Base-by-base conservation (phyloP, 2,797 vertebrate species). In the Catostomus latipinnis region DNA sequence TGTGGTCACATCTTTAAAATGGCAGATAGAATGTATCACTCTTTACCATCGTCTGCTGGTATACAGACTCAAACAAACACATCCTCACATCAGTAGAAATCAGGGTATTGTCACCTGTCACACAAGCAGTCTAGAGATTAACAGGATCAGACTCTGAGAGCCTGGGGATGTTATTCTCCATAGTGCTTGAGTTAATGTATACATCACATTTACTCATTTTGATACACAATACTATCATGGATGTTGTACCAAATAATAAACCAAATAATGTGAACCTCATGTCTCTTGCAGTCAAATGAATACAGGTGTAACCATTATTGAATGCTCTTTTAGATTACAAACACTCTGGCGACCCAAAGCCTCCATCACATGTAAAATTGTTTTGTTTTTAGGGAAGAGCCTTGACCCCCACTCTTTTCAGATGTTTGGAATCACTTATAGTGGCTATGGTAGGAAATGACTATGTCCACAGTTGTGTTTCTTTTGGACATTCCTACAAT, bases 51-150 rank as follows among this genome's bases (percentile, higher is more conserved):
- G 50, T 78, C 50, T 7, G 14, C 50, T 34, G 2, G 48, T 43
- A 56, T 49, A 66, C 52, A 56, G 49, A 16, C 43, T 63, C 62
- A 67, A 11, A 60, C n/a, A 65, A 9, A 52, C 57, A 60, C 70
- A 66, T 76, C 71, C 62, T 52, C 43, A 74, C 76, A 81, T 84
- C 83, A 86, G 43, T 48, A 72, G 67, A 78, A 71, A 83, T 82
- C 77, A 72, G 76, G 67, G 83, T 76, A 69, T 83, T 80, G 81
- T 85, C 80, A 12, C 43, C 84, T 73, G 82, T 87, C 85, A 81
- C 58, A 83, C 86, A 83, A 18, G 76, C 34, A 0, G 46, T 53
- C 62, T 81, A 58, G 75, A 84, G n/a, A 54, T 83, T 75, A 84
- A 87, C 72, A 67, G 4, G 22, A 71, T 73, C 62, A 61, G 82